Evolutionary conservation across 2,797 vertebrate genomes (phyloP), one percentile per base, ranked within the genome.

Genomic region (Hemibagrus guttatus): DNA sequence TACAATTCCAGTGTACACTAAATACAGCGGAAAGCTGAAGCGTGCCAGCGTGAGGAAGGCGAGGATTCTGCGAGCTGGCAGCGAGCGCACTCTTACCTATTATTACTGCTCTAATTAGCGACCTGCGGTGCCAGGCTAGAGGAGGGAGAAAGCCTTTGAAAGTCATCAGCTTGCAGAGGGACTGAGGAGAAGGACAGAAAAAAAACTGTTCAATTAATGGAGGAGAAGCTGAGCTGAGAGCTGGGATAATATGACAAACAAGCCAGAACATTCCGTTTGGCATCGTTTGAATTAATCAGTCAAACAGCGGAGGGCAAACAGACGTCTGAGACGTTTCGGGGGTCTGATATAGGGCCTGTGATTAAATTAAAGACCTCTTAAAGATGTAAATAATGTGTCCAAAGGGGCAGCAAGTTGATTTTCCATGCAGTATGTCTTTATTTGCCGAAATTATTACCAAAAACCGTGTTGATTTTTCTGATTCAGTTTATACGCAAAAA

Each of bases 251-350:
- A 93, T 95, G 95, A 96, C 93, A 94, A 96, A 94, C 95, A 94
- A 92, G 90, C 94, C 95, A 96, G 96, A 97, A 96, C 95, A 97
- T 96, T 91, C 87, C 75, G 87, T 94, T 93, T 96, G 96, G 95
- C 95, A 85, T 92, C 91, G 75, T 92, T 94, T 85, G 95, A 96
- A 95, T 97, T 95, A 96, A 96, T 96, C 94, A 95, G 93, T 92
- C 93, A 92, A 95, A 94, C 17, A 92, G 91, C 92, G 17, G 92
- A 91, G 17, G 90, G 94, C 93, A 90, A 94, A 95, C 93, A 92
- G 92, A 95, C 91, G 91, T 93, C 93, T 92, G 90, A 94, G 93
- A 87, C 89, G 94, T 89, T 90, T 94, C 94, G 92, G 91, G 91
- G 91, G 92, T 90, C 92, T 92, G 92, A 93, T 93, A 93, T 92